phyloP scores from a whole-genome alignment of 2,797 vertebrate genomes.

The Xiphophorus birchmanni region DNA sequence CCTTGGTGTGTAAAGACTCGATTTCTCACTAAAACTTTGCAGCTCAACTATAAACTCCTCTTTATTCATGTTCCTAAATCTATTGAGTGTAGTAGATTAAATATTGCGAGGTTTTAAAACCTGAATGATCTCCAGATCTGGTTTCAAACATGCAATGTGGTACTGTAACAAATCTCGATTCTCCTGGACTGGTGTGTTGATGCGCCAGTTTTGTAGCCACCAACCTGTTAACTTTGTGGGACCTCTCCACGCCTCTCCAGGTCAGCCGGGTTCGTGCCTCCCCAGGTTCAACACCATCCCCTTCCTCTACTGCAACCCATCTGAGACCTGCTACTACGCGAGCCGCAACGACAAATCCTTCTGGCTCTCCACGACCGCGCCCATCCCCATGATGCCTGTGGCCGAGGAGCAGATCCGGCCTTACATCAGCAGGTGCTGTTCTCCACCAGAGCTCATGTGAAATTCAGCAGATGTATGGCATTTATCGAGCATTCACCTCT shows the following conservation, averaged over 20 bases:
- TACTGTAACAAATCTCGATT: not conserved
- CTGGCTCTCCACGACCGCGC: slow-evolving; percentile 95
- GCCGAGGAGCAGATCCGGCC: slow-evolving; percentile 83
- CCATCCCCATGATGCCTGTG: slow-evolving; percentile 98
- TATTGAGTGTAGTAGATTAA: not conserved
- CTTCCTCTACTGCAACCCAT: slow-evolving; percentile 95
- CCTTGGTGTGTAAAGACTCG: slow-evolving; percentile 79
- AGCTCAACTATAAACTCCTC: not conserved
- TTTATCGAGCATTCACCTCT: not conserved
- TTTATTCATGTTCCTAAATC: not conserved
- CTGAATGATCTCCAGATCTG: not conserved
- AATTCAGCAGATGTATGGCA: fast-evolving
- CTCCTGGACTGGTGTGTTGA: not conserved
- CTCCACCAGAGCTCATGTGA: not conserved
- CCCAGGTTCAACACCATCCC: slow-evolving; percentile 96
- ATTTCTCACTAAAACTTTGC: not conserved
- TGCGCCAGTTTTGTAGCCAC: not conserved
- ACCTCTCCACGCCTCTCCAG: slow-evolving; percentile 64
- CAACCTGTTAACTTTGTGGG: not conserved
- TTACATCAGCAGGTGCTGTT: slow-evolving; percentile 87
- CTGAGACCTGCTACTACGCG: slow-evolving; percentile 92
- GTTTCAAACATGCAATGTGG: not conserved
- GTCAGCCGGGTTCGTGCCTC: slow-evolving; percentile 93
- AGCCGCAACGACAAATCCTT: slow-evolving; percentile 96
- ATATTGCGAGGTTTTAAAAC: not conserved